These are phyloP conservation scores for Stomatorhinus ivindoensis DNA, from an alignment of 2,113 vertebrate species.

Conservation along the genomic window DNA sequence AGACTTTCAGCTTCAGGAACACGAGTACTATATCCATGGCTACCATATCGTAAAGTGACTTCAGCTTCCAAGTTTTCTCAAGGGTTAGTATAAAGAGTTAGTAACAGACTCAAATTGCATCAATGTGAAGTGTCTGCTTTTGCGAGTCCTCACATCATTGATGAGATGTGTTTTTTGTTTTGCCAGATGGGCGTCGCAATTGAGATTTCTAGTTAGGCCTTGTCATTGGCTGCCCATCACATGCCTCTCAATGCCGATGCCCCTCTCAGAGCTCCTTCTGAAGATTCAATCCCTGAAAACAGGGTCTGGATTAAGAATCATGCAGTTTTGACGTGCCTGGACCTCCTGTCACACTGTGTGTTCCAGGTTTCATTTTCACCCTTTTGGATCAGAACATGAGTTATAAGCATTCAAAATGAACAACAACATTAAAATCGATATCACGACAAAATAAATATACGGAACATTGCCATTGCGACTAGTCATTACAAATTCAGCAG, in stretches of 20 bases:
- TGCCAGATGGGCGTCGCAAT: not conserved
- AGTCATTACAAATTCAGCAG: not conserved
- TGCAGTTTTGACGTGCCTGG: not conserved
- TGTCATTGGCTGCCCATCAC: not conserved
- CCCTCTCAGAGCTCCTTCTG: not conserved
- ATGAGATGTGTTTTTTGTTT: not conserved
- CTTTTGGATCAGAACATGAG: not conserved
- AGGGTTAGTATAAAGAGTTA: not conserved
- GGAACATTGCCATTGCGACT: not conserved
- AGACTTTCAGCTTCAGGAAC: not conserved
- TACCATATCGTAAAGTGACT: not conserved
- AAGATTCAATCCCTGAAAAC: not conserved
- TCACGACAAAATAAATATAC: not conserved
- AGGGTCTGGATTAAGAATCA: not conserved
- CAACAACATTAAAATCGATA: not conserved
- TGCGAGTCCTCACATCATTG: not conserved
- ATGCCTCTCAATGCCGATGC: not conserved
- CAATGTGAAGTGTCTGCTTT: not conserved
- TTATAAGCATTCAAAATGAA: not conserved
- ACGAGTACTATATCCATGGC: not conserved
- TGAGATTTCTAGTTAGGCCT: not conserved
- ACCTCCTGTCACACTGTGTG: not conserved
- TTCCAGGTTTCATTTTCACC: not conserved
- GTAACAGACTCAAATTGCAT: not conserved
- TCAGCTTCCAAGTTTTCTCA: not conserved